phyloP scores from a whole-genome alignment of 2,888 invertebrate species.

The Trichogramma evanescens region DNA sequence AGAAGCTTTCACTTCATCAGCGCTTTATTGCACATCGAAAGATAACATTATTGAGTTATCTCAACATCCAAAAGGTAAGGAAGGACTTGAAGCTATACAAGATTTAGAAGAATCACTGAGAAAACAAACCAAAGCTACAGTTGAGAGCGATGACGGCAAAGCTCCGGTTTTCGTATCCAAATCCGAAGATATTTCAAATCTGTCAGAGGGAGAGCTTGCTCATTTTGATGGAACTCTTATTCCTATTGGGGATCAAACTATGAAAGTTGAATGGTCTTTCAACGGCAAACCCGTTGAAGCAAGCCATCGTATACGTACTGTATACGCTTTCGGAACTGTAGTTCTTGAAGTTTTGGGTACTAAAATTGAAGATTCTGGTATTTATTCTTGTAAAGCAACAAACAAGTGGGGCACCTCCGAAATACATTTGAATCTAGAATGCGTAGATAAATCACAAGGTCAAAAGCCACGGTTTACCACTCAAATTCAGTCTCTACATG shows the following conservation, averaged over 20 bases:
- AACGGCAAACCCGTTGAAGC: conserved; percentile 84
- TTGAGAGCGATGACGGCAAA: conserved; percentile 72
- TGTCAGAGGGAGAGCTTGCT: conserved; percentile 92
- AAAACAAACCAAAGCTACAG: conserved; percentile 60
- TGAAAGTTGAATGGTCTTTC: conserved; percentile 94
- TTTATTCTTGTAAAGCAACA: conserved; percentile 80
- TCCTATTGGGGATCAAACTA: conserved; percentile 87
- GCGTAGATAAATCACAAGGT: conserved; percentile 76
- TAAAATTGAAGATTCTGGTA: conserved; percentile 85
- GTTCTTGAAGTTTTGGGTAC: conserved; percentile 93
- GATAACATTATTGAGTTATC: conserved; percentile 79
- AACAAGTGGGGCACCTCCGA: conserved; percentile 85
- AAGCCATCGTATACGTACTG: conserved; percentile 84
- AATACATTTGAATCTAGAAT: conserved; percentile 74
- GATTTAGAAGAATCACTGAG: conserved; percentile 81
- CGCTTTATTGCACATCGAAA: conserved; percentile 75
- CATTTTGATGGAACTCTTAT: conserved; percentile 95
- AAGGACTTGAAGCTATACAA: conserved; percentile 85
- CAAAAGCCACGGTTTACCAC: conserved; percentile 84
- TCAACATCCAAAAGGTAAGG: conserved; percentile 92
- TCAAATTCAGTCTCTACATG: conserved; percentile 75
- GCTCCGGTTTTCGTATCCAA: conserved; percentile 84
- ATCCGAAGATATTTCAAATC: conserved; percentile 72
- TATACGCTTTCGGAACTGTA: conserved; percentile 96
- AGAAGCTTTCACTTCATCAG: conserved; percentile 87